phyloP scores from a whole-genome alignment of 1,140 invertebrate species.

The Aphaenogaster rudis region DNA sequence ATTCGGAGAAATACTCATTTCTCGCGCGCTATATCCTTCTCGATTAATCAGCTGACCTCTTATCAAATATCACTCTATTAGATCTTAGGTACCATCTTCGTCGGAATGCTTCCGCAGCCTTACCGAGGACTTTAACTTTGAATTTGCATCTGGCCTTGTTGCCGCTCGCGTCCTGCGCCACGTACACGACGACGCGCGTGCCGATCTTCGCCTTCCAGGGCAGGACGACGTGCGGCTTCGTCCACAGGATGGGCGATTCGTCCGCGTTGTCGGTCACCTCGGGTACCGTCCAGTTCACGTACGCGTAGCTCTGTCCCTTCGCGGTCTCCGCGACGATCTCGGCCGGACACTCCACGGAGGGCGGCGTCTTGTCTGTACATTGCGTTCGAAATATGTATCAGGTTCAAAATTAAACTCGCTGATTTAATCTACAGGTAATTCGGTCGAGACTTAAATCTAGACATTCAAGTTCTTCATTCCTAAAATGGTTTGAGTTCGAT shows the following conservation, averaged over 20 bases:
- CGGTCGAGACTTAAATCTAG: neutral
- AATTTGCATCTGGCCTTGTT: constrained; percentile 88
- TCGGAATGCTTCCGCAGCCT: constrained; percentile 21
- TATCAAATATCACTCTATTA: neutral
- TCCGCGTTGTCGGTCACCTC: constrained; percentile 78
- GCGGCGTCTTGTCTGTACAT: constrained; percentile 87
- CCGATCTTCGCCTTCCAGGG: constrained; percentile 86
- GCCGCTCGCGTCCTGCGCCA: constrained; percentile 87
- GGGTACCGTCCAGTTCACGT: constrained; percentile 87
- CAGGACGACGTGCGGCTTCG: constrained; percentile 78
- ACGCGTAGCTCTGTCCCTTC: constrained; percentile 87
- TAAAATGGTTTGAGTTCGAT: neutral
- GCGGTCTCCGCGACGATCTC: constrained; percentile 84
- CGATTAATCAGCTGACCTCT: neutral
- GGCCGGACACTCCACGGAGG: constrained; percentile 87
- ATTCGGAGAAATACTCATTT: constrained; percentile 26
- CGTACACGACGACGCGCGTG: constrained; percentile 86
- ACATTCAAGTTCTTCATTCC: neutral
- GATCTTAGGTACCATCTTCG: neutral
- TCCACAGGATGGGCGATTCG: constrained; percentile 73
- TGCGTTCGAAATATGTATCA: neutral
- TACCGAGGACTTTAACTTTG: constrained; percentile 87
- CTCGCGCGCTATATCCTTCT: neutral
- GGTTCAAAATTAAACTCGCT: constrained; percentile 1
- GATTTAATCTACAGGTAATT: neutral